Percentiles rank a stretch among this genome's conserved stretches.
Evolutionary conservation across 1,140 invertebrate species (phyloP).

Genomic region (Pemphigus obesinymphae): DNA sequence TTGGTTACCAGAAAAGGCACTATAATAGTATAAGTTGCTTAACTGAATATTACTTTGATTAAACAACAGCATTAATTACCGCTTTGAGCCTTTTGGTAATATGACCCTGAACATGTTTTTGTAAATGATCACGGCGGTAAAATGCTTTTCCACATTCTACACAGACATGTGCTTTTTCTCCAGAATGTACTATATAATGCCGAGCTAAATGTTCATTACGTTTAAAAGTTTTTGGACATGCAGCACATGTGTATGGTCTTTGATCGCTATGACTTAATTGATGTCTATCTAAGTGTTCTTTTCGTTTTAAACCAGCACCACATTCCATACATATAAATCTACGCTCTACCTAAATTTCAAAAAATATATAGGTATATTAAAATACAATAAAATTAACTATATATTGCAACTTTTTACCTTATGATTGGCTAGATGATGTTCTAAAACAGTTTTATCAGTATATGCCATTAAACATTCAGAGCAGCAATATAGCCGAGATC

Average conservation of each 20-base stretch:
- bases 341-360: constrained; percentile 42
- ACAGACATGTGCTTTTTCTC: constrained; percentile 78
- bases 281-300: constrained; percentile 51
- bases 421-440: constrained; percentile 75
- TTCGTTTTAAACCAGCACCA: constrained; percentile 69
- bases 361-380: constrained; percentile 15
- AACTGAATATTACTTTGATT: constrained; percentile 14
- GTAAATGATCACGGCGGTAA: constrained; percentile 68
- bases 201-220: constrained; percentile 77
- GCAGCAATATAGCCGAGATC: constrained; percentile 76
- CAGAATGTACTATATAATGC: constrained; percentile 80
- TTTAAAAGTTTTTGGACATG: constrained; percentile 79
- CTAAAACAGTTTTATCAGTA: constrained; percentile 71
- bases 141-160: constrained; percentile 79
- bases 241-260: constrained; percentile 66
- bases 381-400: not conserved
- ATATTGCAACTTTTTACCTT: constrained; percentile 48
- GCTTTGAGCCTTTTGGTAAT: constrained; percentile 45
- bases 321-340: constrained; percentile 80
- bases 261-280: constrained; percentile 49
- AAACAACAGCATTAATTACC: constrained; percentile 8
- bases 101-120: constrained; percentile 52
- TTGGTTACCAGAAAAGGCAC: too few species aligned
- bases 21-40: not conserved
- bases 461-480: constrained; percentile 83